Conservation (phyloP, 2,113 vertebrate species). For the Dermatemys mawii region DNA sequence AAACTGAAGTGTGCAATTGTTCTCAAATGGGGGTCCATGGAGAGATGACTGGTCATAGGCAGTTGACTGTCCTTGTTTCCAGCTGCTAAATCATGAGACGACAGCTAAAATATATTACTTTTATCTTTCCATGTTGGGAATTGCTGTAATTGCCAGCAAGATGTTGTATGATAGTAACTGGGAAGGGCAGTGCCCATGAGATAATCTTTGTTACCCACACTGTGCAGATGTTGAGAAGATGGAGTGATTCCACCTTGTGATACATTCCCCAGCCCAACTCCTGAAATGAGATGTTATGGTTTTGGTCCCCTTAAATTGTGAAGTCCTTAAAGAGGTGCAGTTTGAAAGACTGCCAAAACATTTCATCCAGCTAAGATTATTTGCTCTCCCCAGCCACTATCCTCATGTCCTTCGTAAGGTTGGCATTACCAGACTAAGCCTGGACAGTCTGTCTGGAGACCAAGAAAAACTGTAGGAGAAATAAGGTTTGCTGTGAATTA, state of each 20-base stretch:
- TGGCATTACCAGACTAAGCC: neutral
- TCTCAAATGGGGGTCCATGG: slow-evolving; percentile 38
- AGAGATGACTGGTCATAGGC: slow-evolving; percentile 40
- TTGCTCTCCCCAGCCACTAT: neutral
- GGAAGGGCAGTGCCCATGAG: slow-evolving; percentile 66
- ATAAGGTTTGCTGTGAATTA: neutral
- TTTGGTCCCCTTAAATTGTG: slow-evolving; percentile 17
- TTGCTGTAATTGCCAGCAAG: slow-evolving; percentile 61
- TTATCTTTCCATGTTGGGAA: slow-evolving; percentile 69
- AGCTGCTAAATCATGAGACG: slow-evolving; percentile 68
- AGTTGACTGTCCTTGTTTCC: slow-evolving; percentile 59
- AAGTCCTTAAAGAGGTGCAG: neutral
- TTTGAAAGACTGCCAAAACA: slow-evolving; percentile 47
- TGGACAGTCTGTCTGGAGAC: neutral
- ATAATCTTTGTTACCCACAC: slow-evolving; percentile 34
- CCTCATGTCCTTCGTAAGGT: neutral
- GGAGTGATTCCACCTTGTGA: neutral
- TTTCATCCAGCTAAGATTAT: slow-evolving; percentile 24
- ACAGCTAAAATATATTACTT: slow-evolving; percentile 65
- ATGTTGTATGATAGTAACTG: slow-evolving; percentile 21
- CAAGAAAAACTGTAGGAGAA: neutral
- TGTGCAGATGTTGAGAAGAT: neutral
- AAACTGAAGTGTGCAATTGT: slow-evolving; percentile 43
- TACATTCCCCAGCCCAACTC: neutral
- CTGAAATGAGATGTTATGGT: slow-evolving; percentile 8